Percentiles rank a stretch among this genome's conserved stretches.
phyloP scores from a whole-genome alignment of 2,888 invertebrate genomes.

The Cephonodes hylas region DNA sequence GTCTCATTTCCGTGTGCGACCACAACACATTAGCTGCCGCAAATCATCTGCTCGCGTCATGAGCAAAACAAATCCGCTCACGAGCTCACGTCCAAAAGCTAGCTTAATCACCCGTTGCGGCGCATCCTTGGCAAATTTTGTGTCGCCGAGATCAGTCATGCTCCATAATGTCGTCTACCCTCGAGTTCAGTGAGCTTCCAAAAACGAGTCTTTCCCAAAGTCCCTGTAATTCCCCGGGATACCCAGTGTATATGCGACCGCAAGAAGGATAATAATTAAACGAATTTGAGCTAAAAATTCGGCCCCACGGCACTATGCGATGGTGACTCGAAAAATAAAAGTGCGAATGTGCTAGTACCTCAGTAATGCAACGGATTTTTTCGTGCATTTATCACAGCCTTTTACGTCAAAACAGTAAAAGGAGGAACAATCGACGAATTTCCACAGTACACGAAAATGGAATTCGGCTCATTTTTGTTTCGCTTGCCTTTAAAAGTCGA shows the following conservation, averaged over 20 bases:
- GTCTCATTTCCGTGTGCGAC: neutral
- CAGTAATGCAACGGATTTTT: neutral
- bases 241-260: neutral
- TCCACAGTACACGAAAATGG: neutral
- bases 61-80: neutral
- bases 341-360: neutral
- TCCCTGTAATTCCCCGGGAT: neutral
- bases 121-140: neutral
- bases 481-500: neutral
- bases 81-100: neutral
- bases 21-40: neutral
- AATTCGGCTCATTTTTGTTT: neutral
- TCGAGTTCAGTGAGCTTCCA: neutral
- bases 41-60: neutral
- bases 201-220: neutral
- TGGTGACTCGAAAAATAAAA: neutral
- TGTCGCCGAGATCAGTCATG: neutral
- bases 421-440: neutral
- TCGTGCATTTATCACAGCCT: neutral
- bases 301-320: neutral
- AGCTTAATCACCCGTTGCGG: neutral
- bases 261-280: neutral
- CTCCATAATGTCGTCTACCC: neutral
- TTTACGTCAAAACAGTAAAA: neutral
- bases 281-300: neutral